These are phyloP conservation scores for Mesitornis unicolor DNA, from an alignment of 2,113 vertebrate genomes.

Conservation along the genomic window DNA sequence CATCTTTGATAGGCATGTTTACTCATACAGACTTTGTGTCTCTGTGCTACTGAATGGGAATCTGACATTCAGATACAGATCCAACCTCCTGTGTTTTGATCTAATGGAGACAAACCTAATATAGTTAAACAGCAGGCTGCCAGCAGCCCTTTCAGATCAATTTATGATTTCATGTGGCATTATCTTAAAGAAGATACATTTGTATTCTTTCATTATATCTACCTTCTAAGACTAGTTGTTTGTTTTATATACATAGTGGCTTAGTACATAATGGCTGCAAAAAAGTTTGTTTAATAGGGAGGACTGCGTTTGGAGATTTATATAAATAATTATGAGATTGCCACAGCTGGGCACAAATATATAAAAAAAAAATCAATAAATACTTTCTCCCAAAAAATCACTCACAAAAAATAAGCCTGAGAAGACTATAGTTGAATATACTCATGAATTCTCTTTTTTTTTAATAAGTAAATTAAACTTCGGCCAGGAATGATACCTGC, in stretches of 20 bases:
- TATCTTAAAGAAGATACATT: background rate
- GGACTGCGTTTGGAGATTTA: background rate
- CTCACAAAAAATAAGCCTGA: background rate
- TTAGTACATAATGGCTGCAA: background rate
- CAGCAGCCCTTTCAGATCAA: background rate
- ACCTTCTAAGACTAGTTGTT: background rate
- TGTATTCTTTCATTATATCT: background rate
- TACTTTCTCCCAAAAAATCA: background rate
- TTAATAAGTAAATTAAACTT: background rate
- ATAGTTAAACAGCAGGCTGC: background rate
- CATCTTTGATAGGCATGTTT: background rate
- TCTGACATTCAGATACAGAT: background rate
- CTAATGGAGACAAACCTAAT: conserved; percentile 21
- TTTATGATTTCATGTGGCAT: background rate
- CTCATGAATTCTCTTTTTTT: background rate
- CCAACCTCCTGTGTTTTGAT: background rate
- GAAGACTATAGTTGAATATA: background rate
- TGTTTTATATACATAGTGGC: background rate
- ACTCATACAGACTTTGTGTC: conserved; percentile 1
- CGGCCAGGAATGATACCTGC: background rate
- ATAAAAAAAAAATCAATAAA: background rate
- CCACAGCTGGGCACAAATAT: background rate
- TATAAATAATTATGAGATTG: background rate
- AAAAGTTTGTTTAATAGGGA: background rate
- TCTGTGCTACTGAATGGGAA: background rate